These are phyloP conservation scores for Mythimna vitellina DNA, from an alignment of 2,888 invertebrate species.

Conservation along the genomic window DNA sequence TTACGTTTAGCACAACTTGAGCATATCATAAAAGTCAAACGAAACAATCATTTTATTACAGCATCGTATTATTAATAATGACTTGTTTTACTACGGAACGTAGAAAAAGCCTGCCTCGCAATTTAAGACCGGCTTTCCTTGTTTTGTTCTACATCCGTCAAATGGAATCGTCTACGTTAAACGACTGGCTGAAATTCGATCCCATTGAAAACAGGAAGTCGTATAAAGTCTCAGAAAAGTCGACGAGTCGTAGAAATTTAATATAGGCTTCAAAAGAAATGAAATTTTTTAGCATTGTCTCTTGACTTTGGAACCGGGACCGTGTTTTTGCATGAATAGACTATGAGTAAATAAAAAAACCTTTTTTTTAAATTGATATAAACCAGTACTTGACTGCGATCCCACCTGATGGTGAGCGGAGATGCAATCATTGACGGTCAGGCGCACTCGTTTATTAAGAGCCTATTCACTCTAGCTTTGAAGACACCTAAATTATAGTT, in stretches of 20 bases:
- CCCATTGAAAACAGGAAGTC: conserved; percentile 28
- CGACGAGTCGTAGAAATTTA: conserved; percentile 37
- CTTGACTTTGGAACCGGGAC: conserved; percentile 1
- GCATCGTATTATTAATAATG: background rate
- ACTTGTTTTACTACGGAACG: background rate
- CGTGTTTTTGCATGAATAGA: too few species aligned
- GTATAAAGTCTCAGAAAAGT: conserved; percentile 20
- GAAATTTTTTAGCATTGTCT: conserved; percentile 25
- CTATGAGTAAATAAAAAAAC: too few species aligned
- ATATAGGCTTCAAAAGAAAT: conserved; percentile 25
- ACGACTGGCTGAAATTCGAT: conserved; percentile 31
- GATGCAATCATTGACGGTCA: too few species aligned
- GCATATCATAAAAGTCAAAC: background rate
- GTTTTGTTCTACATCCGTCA: conserved; percentile 14
- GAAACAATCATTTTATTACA: background rate
- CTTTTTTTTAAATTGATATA: too few species aligned
- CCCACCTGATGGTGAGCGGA: too few species aligned
- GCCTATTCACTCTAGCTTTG: too few species aligned
- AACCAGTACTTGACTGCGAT: too few species aligned
- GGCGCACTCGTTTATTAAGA: too few species aligned
- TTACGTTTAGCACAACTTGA: too few species aligned
- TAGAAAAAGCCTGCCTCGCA: background rate
- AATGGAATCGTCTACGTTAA: conserved; percentile 16
- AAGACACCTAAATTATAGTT: too few species aligned
- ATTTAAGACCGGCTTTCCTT: conserved; percentile 1